Evolutionary conservation across 2,113 vertebrate genomes (phyloP), one percentile per base, ranked within the genome.

Genomic region (Vombatus ursinus): DNA sequence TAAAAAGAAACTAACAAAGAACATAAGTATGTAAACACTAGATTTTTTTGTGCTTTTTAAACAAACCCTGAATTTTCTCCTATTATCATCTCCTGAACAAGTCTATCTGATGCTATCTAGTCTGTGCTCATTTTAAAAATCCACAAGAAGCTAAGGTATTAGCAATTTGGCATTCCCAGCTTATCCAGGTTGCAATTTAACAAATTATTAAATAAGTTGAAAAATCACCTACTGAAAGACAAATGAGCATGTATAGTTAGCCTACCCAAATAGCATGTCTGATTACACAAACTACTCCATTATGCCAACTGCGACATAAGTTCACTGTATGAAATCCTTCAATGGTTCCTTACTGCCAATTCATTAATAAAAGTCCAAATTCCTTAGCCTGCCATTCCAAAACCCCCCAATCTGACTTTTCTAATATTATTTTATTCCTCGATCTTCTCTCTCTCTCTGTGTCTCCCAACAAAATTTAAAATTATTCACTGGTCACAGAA

Each of bases 1-100:
- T 94, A 54, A 95, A 44, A 97, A 95, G n/a, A 94, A 97, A 95
- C 31, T 37, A 37, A 37, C 89, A 96, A 94, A 57, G 11, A 92
- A 94, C 53, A 91, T 53, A 94, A 77, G 44, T 84, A 52, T 92
- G 54, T 50, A 92, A 24, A 92, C 47, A 94, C 0, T 92, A 47
- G 61, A 12, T 89, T 94, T 61, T 92, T 52, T 57, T 52, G 22
- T 91, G 37, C 94, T 95, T 90, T 97, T 94, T 51, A 94, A 96
- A 50, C 94, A 93, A 94, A 52, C 44, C 37, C 53, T 93, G 50
- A 25, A 44, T 97, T 94, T 84, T 92, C 48, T 92, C 92, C 25
- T 19, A n/a, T 6, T 14, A 52, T 94, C 25, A n/a, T 89, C 93
- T 94, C 52, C 68, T 94, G 90, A 95, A 95, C n/a, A 1, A 94